Conservation (phyloP, 2,113 vertebrate genomes). For the Sylvilagus bachmani region DNA sequence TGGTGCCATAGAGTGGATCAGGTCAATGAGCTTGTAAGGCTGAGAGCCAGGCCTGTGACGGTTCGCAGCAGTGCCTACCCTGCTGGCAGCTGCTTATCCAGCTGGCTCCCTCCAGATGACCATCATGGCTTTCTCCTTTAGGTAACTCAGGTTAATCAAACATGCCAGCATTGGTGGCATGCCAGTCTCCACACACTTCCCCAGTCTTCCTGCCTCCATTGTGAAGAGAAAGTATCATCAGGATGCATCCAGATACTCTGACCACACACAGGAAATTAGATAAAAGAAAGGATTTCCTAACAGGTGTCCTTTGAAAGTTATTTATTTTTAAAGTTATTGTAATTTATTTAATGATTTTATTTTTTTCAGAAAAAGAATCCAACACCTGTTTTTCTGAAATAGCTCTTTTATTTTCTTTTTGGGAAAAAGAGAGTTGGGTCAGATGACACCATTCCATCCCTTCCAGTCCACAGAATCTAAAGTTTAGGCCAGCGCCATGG, state of each 20-base stretch:
- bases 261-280: background rate
- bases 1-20: background rate
- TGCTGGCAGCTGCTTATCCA: background rate
- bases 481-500: too few relatives aligned
- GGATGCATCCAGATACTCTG: background rate
- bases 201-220: background rate
- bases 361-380: slow-evolving; percentile 17
- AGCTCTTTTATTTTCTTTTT: background rate
- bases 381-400: background rate
- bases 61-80: background rate
- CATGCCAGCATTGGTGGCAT: background rate
- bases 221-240: background rate
- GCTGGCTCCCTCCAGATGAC: background rate
- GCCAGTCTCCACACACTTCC: background rate
- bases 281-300: slow-evolving; percentile 46
- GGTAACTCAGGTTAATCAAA: background rate
- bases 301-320: background rate
- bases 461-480: background rate
- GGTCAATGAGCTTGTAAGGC: background rate
- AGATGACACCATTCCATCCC: background rate
- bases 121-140: background rate
- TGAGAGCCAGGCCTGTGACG: background rate
- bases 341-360: background rate
- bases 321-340: slow-evolving; percentile 2
- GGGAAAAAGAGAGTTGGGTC: background rate